Percentiles rank a stretch among this genome's conserved stretches.
Evolutionary conservation across 1,140 invertebrate species (phyloP).

Genomic region (Geopemphigus sp.): DNA sequence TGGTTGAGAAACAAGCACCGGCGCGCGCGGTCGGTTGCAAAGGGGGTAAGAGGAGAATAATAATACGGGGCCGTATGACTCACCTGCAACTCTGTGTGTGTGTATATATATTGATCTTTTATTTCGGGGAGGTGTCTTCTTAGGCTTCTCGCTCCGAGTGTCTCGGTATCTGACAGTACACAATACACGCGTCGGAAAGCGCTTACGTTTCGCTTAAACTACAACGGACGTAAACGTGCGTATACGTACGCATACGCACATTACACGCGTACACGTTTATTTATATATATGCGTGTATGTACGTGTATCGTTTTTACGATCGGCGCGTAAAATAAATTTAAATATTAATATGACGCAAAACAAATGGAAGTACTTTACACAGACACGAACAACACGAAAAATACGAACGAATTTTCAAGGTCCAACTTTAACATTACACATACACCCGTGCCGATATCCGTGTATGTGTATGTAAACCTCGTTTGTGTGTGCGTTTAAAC

Average conservation of each 20-base stretch:
- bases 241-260: too few relatives aligned
- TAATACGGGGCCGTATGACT: constrained; percentile 3
- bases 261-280: too few relatives aligned
- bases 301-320: background rate
- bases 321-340: background rate
- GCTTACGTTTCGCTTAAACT: background rate
- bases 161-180: background rate
- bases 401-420: constrained; percentile 43
- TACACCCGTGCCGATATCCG: background rate
- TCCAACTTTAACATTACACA: constrained; percentile 16
- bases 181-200: background rate
- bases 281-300: too few relatives aligned
- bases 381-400: constrained; percentile 11
- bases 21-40: background rate
- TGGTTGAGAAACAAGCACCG: too few relatives aligned
- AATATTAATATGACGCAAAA: background rate
- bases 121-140: constrained; percentile 22
- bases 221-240: background rate
- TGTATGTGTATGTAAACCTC: background rate
- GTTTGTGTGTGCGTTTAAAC: constrained; percentile 18
- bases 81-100: constrained; percentile 26
- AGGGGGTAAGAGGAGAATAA: constrained; percentile 14
- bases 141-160: background rate
- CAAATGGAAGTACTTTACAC: background rate
- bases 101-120: constrained; percentile 47